Conservation (phyloP, 1,140 invertebrate genomes). For the Amyelois transitella region DNA sequence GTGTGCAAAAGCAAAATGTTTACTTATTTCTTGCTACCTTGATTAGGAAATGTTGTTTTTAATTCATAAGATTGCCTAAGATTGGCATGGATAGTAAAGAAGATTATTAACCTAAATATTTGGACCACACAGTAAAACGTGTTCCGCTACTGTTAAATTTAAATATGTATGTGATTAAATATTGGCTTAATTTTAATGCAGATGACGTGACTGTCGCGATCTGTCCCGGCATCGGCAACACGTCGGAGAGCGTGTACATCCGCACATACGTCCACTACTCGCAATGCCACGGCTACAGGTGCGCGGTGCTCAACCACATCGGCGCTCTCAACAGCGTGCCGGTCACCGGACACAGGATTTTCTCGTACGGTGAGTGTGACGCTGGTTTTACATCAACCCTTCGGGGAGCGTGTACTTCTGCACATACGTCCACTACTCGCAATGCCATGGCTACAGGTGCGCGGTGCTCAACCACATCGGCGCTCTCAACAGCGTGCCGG, state of each 20-base stretch:
- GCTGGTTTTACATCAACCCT: constrained; percentile 79
- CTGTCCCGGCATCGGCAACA: constrained; percentile 95
- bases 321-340: constrained; percentile 89
- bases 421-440: constrained; percentile 92
- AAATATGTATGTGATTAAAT: neutral
- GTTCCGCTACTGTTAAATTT: no score
- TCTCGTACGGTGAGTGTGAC: constrained; percentile 87
- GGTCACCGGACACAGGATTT: constrained; percentile 90
- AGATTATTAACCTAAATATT: no score
- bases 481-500: constrained; percentile 86
- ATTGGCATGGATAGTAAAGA: no score
- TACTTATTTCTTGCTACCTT: no score
- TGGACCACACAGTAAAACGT: no score
- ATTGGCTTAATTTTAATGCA: constrained; percentile 42
- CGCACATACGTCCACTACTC: constrained; percentile 93
- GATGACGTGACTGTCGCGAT: constrained; percentile 92
- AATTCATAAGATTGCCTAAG: neutral
- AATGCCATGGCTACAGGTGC: constrained; percentile 91
- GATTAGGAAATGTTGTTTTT: no score
- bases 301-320: constrained; percentile 95
- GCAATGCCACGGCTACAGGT: constrained; percentile 91
- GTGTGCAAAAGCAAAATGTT: no score
- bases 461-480: constrained; percentile 96
- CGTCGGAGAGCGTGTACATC: constrained; percentile 94
- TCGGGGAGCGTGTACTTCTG: constrained; percentile 95